These are phyloP conservation scores for Chaetophractus vellerosus DNA, from an alignment of 2,797 vertebrate species.

Conservation along the genomic window DNA sequence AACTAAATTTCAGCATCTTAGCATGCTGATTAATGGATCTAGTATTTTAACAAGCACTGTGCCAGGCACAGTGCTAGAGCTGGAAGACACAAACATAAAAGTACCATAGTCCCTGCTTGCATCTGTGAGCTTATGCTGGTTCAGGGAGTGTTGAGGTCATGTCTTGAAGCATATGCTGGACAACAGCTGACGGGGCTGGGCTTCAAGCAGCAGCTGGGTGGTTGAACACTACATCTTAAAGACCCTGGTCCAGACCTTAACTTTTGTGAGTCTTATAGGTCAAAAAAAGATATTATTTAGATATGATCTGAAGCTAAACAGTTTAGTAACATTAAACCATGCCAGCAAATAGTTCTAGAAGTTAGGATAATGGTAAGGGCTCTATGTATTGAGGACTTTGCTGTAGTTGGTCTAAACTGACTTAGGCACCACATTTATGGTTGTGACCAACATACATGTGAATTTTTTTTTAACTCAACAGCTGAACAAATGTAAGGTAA, in stretches of 20 bases:
- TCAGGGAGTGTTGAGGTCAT: not conserved
- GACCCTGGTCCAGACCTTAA: not conserved
- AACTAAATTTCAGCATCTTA: not conserved
- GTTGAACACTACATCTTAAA: not conserved
- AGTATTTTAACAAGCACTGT: not conserved
- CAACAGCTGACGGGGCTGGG: not conserved
- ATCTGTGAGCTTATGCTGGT: not conserved
- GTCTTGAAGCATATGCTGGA: not conserved
- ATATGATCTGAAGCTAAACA: not conserved
- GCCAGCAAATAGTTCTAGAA: not conserved
- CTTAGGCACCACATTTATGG: not conserved
- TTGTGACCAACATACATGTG: not conserved
- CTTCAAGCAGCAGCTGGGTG: not conserved
- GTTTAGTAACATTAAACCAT: not conserved
- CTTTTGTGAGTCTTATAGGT: not conserved
- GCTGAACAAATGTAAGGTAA: not conserved
- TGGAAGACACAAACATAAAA: constrained; percentile 15
- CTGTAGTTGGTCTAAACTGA: not conserved
- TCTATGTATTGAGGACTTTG: not conserved
- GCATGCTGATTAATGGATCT: not conserved
- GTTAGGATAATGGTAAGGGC: not conserved
- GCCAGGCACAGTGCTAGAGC: not conserved
- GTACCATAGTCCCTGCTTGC: not conserved
- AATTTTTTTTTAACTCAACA: no score
- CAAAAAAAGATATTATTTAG: not conserved